Percentiles rank a stretch among this genome's conserved stretches.
These are phyloP conservation scores for Torymus aiolomorphi DNA, from an alignment of 2,888 invertebrate species.

Conservation along the genomic window DNA sequence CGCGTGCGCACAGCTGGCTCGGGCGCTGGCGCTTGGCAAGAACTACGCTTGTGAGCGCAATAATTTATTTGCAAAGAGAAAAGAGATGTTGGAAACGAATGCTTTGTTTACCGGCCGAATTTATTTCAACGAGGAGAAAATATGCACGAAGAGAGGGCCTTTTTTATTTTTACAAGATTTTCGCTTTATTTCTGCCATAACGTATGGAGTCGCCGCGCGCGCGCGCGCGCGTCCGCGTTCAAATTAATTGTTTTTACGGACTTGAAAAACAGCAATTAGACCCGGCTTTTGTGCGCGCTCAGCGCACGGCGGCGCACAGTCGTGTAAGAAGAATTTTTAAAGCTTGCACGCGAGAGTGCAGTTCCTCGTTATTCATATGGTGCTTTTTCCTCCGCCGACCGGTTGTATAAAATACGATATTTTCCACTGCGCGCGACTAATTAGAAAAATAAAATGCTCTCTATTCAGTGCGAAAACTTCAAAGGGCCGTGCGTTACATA, in stretches of 20 bases:
- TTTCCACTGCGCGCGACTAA: neutral
- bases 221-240: neutral
- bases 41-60: neutral
- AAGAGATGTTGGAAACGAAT: neutral
- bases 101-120: neutral
- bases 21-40: neutral
- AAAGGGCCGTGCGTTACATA: neutral
- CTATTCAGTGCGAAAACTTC: neutral
- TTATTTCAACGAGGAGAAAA: neutral
- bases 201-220: neutral
- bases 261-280: slow-evolving; percentile 23
- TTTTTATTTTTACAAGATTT: too few relatives aligned
- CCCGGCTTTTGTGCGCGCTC: neutral
- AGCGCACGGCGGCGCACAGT: neutral
- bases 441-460: neutral
- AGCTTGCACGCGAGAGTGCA: too few relatives aligned
- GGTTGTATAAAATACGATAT: neutral
- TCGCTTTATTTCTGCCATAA: too few relatives aligned
- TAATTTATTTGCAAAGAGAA: slow-evolving; percentile 10
- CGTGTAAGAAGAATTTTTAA: neutral
- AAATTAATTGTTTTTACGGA: slow-evolving; percentile 10
- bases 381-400: too few relatives aligned
- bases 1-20: too few relatives aligned
- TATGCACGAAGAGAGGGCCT: neutral
- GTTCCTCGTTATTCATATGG: too few relatives aligned